Evolutionary conservation across 30 jellyfish, hydroid and myxozoan species (phyloP).

Genomic region (Catostylus mosaicus): DNA sequence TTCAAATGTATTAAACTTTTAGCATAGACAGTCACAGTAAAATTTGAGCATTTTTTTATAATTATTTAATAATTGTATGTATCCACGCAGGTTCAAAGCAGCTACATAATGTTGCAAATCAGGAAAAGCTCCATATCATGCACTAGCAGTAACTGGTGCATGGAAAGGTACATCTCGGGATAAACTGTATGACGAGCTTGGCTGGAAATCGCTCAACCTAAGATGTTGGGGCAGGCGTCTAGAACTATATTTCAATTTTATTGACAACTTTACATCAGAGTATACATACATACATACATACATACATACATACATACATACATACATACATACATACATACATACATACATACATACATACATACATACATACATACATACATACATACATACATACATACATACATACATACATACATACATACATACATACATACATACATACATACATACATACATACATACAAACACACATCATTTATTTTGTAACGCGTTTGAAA

Average conservation of each 20-base stretch:
- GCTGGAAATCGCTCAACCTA: slow-evolving; percentile 56
- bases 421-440: neutral
- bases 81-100: too few species aligned
- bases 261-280: slow-evolving; percentile 32
- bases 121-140: too few species aligned
- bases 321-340: slow-evolving; percentile 18
- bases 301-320: slow-evolving; percentile 24
- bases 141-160: slow-evolving; percentile 61
- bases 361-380: slow-evolving; percentile 21
- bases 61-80: too few species aligned
- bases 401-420: neutral
- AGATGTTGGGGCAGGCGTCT: slow-evolving; percentile 63
- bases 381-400: slow-evolving; percentile 17
- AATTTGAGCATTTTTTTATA: too few species aligned
- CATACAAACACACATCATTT: too few species aligned
- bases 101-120: too few species aligned
- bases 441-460: neutral
- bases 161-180: slow-evolving; percentile 61
- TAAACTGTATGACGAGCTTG: slow-evolving; percentile 37
- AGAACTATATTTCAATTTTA: slow-evolving; percentile 25
- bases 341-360: slow-evolving; percentile 18
- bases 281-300: neutral
- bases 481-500: too few species aligned
- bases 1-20: too few species aligned
- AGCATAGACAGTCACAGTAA: too few species aligned